Base-by-base conservation (phyloP, 2,888 invertebrate genomes). In the Cabera pusaria region DNA sequence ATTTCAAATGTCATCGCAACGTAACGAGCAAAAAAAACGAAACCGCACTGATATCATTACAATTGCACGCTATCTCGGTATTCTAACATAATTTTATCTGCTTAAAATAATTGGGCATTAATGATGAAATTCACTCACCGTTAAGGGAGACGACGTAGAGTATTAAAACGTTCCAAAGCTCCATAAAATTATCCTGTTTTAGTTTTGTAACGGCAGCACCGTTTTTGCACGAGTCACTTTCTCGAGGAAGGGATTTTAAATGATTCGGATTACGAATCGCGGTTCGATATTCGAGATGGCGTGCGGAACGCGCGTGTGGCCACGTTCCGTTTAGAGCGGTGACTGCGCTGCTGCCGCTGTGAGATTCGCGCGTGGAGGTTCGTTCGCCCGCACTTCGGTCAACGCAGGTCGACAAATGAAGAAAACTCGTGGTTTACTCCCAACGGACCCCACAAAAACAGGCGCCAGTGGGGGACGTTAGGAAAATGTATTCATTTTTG, bases 331-430 rank as follows among this genome's bases (percentile, higher is more conserved):
- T 59, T 66, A 67, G 72, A 72, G 70, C 72, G 71, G 64, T 75
- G 78, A 87, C 87, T 87, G 84, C 61, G 64, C 41, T 38, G 52
- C 50, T n/a, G n/a, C n/a, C n/a, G n/a, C n/a, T n/a, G n/a, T n/a
- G n/a, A n/a, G n/a, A n/a, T 43, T 55, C 49, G 49, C 42, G 43
- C 34, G 45, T 42, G 50, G 46, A 53, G 47, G 77, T 72, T 66
- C 75, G 68, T 76, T 79, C 80, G 75, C 78, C 79, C 70, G 71
- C 73, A 63, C 66, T 2, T 60, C 72, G 76, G 71, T 79, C 76
- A 75, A 62, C 58, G 59, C 61, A 60, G 60, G 55, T 58, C 61
- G 64, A 58, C 56, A 46, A n/a, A n/a, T n/a, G n/a, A n/a, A n/a
- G n/a, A n/a, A n/a, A n/a, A n/a, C n/a, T n/a, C n/a, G n/a, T n/a